Evolutionary conservation across 2,888 invertebrate species (phyloP), one percentile per base, ranked within the genome.

Genomic region (Habroteleia sp.): DNA sequence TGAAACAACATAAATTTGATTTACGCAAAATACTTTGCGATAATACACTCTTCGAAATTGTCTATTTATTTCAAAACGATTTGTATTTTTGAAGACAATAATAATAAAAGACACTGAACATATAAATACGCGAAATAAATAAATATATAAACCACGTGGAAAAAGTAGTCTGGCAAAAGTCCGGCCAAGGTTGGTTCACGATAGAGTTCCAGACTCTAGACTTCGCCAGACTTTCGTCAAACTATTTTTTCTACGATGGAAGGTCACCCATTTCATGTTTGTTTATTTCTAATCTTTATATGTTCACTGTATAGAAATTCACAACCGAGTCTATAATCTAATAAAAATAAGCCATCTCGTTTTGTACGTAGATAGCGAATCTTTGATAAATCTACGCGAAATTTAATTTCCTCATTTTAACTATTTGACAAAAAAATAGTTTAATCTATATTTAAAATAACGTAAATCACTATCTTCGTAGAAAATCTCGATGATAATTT

Each of bases 221-320:
- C n/a, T n/a, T n/a, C n/a, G n/a, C n/a, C n/a, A n/a, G n/a, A n/a
- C n/a, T n/a, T n/a, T n/a, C n/a, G n/a, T n/a, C n/a, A n/a, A n/a
- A n/a, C n/a, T n/a, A n/a, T n/a, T n/a, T n/a, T n/a, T n/a, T n/a
- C n/a, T n/a, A n/a, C n/a, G n/a, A n/a, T n/a, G n/a, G n/a, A n/a
- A n/a, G n/a, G n/a, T n/a, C n/a, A n/a, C n/a, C n/a, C n/a, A n/a
- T n/a, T n/a, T n/a, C n/a, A n/a, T n/a, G n/a, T n/a, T n/a, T 20
- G 5, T 20, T 20, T 20, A 20, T 20, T 3, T 2, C 20, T 20
- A 20, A 20, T 48, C 66, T 58, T 62, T 71, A 20, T 33, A 14
- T n/a, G 39, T 52, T 44, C n/a, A n/a, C n/a, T n/a, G n/a, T 62
- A 41, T 71, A 71, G 54, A 71, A 71, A 69, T 69, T 69, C 60